Evolutionary conservation across 2,113 vertebrate genomes (phyloP).

Genomic region (Paramormyrops kingsleyae): DNA sequence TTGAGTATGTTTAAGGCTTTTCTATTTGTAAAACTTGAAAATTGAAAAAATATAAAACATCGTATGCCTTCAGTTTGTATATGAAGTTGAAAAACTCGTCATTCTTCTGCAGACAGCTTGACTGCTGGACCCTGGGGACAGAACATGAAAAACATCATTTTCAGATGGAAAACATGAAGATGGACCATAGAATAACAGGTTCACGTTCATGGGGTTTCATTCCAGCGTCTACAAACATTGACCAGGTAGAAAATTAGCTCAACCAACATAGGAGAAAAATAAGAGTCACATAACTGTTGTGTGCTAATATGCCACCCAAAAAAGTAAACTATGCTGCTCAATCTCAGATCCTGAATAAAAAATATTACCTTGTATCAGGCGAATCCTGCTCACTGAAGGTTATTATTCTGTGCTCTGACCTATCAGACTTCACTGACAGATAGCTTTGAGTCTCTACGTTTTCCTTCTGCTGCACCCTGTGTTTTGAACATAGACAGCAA

Average conservation of each 20-base stretch:
- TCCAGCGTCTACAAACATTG: background rate
- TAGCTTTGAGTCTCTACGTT: background rate
- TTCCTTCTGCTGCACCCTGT: background rate
- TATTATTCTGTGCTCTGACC: background rate
- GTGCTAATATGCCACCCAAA: background rate
- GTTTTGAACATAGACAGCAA: background rate
- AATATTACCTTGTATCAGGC: background rate
- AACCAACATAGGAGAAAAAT: background rate
- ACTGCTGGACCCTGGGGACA: background rate
- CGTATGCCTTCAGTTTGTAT: background rate
- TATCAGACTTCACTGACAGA: conserved; percentile 3
- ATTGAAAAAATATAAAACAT: background rate
- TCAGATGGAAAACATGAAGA: background rate
- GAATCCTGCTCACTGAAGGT: background rate
- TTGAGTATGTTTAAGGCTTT: background rate
- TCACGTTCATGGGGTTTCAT: background rate
- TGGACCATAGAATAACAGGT: background rate
- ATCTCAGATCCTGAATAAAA: background rate
- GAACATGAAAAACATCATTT: background rate
- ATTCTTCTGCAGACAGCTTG: background rate
- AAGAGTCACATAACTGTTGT: background rate
- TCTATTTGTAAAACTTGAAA: background rate
- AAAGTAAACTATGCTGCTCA: background rate
- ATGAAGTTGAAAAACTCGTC: background rate
- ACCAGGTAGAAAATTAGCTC: background rate